phyloP scores from a whole-genome alignment of 53 echinoderm and acorn worm genomes.

The Antedon mediterranea region DNA sequence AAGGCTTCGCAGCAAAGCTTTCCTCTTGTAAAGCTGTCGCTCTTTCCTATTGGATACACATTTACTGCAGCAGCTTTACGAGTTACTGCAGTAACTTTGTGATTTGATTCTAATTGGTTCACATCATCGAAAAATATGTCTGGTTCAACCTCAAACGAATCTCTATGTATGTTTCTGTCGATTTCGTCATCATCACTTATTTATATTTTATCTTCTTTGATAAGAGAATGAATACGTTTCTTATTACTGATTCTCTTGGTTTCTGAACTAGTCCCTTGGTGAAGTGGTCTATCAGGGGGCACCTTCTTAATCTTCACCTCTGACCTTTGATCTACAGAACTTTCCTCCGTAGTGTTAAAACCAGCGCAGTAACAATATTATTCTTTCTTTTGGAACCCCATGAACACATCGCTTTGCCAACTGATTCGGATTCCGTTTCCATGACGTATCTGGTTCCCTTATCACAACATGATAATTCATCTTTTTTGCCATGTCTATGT shows the following conservation, averaged over 20 bases:
- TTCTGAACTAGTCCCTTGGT: not conserved
- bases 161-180: not conserved
- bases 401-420: conserved; percentile 30
- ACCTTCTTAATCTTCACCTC: no score
- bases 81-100: no score
- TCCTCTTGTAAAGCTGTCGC: not conserved
- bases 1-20: not conserved
- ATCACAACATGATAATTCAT: conserved; percentile 51
- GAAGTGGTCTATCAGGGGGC: no score
- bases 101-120: not conserved
- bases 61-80: not conserved
- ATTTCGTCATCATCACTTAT: conserved; percentile 3
- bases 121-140: not conserved
- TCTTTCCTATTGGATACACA: not conserved
- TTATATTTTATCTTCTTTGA: not conserved
- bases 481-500: conserved; percentile 42
- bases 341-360: no score
- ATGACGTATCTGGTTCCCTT: conserved; percentile 65
- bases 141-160: not conserved
- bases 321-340: no score
- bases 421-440: conserved; percentile 3
- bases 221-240: not conserved
- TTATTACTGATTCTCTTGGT: not conserved
- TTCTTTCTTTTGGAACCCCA: conserved; percentile 48
- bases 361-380: conserved; percentile 22